phyloP scores from a whole-genome alignment of 2,888 invertebrate genomes.

The Brassicogethes aeneus region DNA sequence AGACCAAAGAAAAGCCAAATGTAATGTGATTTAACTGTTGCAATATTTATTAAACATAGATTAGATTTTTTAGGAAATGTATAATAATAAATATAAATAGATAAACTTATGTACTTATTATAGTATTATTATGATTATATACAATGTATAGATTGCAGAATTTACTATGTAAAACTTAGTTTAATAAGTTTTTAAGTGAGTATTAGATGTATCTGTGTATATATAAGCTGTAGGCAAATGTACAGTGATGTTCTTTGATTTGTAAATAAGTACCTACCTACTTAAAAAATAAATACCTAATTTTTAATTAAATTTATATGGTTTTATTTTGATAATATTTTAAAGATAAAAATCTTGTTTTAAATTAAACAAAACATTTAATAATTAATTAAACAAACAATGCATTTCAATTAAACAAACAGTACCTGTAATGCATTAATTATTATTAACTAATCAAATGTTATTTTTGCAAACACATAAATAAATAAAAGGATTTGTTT shows the following conservation, averaged over 20 bases:
- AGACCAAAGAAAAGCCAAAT: slow-evolving; percentile 30
- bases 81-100: slow-evolving; percentile 5
- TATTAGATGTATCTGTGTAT: slow-evolving; percentile 6
- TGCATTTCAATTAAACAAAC: no score
- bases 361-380: not conserved
- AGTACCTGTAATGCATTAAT: no score
- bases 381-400: not conserved
- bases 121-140: slow-evolving; percentile 15
- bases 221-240: not conserved
- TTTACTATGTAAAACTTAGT: slow-evolving; percentile 15
- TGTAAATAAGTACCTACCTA: not conserved
- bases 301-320: not conserved
- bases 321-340: not conserved
- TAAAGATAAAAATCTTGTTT: not conserved
- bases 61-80: slow-evolving; percentile 11
- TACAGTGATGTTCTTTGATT: not conserved
- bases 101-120: slow-evolving; percentile 3
- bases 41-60: slow-evolving; percentile 30
- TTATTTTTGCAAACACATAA: no score
- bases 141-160: slow-evolving; percentile 18
- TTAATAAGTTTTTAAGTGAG: slow-evolving; percentile 16
- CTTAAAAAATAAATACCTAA: not conserved
- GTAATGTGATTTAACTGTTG: slow-evolving; percentile 34
- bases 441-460: no score
- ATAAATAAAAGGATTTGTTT: no score